Evolutionary conservation across 2,113 vertebrate genomes (phyloP), one percentile per base, ranked within the genome.

Genomic region (Nothoprocta perdicaria): DNA sequence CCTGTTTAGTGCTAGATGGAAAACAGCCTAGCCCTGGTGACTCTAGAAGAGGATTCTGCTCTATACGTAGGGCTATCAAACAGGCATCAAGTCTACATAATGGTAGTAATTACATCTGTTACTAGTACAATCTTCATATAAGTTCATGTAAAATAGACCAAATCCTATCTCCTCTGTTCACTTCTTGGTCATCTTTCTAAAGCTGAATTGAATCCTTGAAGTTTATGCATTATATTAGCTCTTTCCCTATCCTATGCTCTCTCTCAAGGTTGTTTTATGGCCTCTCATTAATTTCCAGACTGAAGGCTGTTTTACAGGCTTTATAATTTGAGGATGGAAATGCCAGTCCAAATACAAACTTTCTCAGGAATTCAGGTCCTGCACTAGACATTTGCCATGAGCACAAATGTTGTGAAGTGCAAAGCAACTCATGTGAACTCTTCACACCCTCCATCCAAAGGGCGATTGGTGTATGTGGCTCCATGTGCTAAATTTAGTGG

Each of bases 401-500:
- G 38, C 16, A 50, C 5, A 9, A 29, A 31, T 2, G 0, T 19
- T 67, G 81, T 29, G 80, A 84, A 77, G 63, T 5, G 13, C 21
- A 57, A n/a, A 12, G 9, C 21, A 76, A 63, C 29, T n/a, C 15
- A 10, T 14, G 33, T 11, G n/a, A 73, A 53, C 29, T 38, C 52
- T 61, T 77, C n/a, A 45, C 9, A 27, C 11, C 1, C 1, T 2
- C 6, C 72, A 74, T 41, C 15, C 73, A 71, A 46, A 75, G 14
- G 14, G 3, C 8, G 6, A 62, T 19, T 1, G 11, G 16, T 15
- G 27, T 10, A 6, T 23, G 52, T 21, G 21, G 26, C 23, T 60
- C 9, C 21, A 9, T 0, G 0, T 21, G 21, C 17, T 35, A 58
- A 45, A 12, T 16, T 22, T 14, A 76, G 18, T 41, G 16, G 58